These are phyloP conservation scores for Drosophila littoralis DNA, from an alignment of 1,140 invertebrate genomes.

Conservation along the genomic window DNA sequence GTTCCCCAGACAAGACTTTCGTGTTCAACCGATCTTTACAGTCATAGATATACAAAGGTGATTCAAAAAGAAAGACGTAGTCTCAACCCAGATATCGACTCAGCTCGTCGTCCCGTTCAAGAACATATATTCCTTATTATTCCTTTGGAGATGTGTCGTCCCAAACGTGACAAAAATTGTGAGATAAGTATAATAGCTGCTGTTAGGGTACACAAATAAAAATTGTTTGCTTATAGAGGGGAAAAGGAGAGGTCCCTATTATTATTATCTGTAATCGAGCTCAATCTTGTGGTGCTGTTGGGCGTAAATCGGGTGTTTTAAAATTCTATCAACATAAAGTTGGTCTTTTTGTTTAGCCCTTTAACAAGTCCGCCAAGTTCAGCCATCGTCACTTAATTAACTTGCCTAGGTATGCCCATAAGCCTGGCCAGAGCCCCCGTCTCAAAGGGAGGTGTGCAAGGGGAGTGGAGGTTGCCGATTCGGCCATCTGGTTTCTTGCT, in stretches of 20 bases:
- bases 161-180: too few relatives aligned
- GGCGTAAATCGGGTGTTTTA: constrained; percentile 33
- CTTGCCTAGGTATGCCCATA: neutral
- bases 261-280: constrained; percentile 34
- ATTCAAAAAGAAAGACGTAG: too few relatives aligned
- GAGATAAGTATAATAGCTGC: neutral
- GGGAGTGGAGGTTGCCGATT: constrained; percentile 5
- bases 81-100: too few relatives aligned
- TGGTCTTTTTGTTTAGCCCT: constrained; percentile 27
- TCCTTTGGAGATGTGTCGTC: too few relatives aligned
- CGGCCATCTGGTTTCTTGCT: constrained; percentile 46
- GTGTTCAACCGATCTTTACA: too few relatives aligned
- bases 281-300: neutral
- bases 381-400: constrained; percentile 49
- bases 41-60: too few relatives aligned
- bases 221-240: neutral
- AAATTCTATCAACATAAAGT: constrained; percentile 57
- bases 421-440: too few relatives aligned
- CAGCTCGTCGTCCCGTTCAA: too few relatives aligned
- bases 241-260: neutral
- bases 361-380: constrained; percentile 37
- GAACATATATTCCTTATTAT: too few relatives aligned
- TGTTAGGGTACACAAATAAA: neutral
- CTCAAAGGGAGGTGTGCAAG: too few relatives aligned
- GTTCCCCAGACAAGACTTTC: too few relatives aligned